Conservation (phyloP, 1,140 invertebrate species). For the Colletes gigas region DNA sequence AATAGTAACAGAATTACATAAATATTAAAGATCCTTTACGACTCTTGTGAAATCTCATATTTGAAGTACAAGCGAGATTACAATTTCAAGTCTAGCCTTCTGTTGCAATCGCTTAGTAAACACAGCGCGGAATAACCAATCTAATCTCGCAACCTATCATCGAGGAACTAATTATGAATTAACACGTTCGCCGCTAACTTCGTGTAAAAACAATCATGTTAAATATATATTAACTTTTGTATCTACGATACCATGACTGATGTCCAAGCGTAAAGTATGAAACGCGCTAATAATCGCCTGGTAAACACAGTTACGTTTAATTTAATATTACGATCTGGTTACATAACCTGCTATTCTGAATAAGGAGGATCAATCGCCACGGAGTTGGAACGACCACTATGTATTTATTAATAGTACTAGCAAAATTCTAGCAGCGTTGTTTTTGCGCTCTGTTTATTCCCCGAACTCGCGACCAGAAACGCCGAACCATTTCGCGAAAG, state of each 20-base stretch:
- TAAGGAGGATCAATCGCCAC: not conserved
- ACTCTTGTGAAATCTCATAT: slow-evolving; percentile 14
- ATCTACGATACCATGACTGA: too few relatives aligned
- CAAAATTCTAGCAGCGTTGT: not conserved
- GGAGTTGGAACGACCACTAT: not conserved
- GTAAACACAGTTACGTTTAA: not conserved
- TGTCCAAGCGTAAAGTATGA: too few relatives aligned
- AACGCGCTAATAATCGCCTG: not conserved
- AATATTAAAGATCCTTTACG: not conserved
- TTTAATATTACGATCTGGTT: not conserved
- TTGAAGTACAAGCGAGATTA: not conserved
- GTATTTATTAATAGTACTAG: too few relatives aligned
- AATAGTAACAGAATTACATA: slow-evolving; percentile 17
- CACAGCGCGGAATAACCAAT: slow-evolving; percentile 6
- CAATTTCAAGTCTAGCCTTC: slow-evolving; percentile 1
- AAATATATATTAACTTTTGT: too few relatives aligned
- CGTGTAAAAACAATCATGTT: not conserved
- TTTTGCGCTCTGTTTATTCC: not conserved
- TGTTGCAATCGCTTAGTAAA: slow-evolving; percentile 19
- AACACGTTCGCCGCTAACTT: not conserved
- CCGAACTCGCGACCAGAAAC: not conserved
- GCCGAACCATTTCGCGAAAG: not conserved
- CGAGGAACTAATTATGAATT: slow-evolving; percentile 19
- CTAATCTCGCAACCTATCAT: slow-evolving; percentile 22
- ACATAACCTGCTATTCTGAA: not conserved